Base-by-base conservation (phyloP, 2,113 vertebrate genomes). In the Triplophysa siluroides region DNA sequence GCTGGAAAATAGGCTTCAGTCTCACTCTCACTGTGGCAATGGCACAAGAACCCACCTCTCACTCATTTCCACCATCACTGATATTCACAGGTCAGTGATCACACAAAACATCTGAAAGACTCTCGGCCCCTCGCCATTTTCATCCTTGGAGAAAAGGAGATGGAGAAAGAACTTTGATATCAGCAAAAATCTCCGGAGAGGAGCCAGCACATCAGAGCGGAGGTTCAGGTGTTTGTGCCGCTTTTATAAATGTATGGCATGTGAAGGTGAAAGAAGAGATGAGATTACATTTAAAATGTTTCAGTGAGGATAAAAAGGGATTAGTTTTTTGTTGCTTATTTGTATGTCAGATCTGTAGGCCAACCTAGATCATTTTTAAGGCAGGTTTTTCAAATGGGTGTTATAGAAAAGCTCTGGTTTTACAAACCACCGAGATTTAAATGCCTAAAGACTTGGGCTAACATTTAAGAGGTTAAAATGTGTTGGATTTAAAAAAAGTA, bases 31-130 rank as follows among this genome's bases (percentile, higher is more conserved):
- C 64, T 52, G 78, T 78, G 62, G 82, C 77, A 80, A 83, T 79
- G 82, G 74, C 79, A 70, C 61, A 52, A 64, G 54, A 65, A 75
- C 70, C 65, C 71, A 78, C 66, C 79, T 80, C 78, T 66, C 81
- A 56, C 78, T 38, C 78, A 70, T 72, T 41, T 79, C 78, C 81
- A 41, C 65, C 65, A 43, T 45, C 19, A 12, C 76, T 85, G 84
- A 63, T 85, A 80, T 85, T 85, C 84, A 85, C 84, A 85, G 84
- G 84, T 85, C 82, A 85, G 76, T 81, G 81, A 75, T 54, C 79
- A 70, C 84, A 63, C 70, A 66, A 72, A 54, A 26, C 75, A 77
- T 64, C 23, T 77, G 75, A 77, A 77, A 65, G 24, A n/a, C 75
- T 66, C 43, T 43, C 23, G 50, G 41, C 10, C 56, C 71, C 45